Evolutionary conservation across 2,113 vertebrate genomes (phyloP), one percentile per base, ranked within the genome.

Genomic region (Bagarius yarrelli): DNA sequence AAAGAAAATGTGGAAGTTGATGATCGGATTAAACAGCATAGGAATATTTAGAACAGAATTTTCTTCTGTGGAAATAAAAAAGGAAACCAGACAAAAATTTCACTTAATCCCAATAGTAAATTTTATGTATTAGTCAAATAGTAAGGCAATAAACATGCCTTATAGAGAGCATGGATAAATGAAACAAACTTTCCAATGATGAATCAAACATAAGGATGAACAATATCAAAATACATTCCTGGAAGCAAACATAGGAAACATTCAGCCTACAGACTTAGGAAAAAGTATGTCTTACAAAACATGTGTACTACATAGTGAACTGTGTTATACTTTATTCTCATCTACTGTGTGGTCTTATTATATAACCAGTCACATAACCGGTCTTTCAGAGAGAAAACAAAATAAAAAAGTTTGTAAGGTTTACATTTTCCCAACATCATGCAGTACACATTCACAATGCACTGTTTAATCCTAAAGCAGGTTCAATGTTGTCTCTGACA

Each of bases 111-210:
- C n/a, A 56, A 76, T 34, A 82, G 83, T 89, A 85, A 83, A 87
- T 89, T 88, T 87, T 69, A 64, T 12, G 27, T 64, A 44, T 83
- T 84, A 84, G 76, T 52, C 76, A 84, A 76, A 83, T 52, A 27
- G 47, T 79, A 36, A 79, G 78, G 69, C 64, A 83, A 86, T 78
- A 86, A 81, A 84, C 0, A 0, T 47, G 78, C 36, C 81, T 84
- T 87, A 88, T 87, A 86, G 57, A 70, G 70, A 40, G 83, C 47
- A 69, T 79, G 82, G 76, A 81, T 88, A 79, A 89, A 89, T 85
- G 85, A 80, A 88, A 85, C 61, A 80, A 88, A 80, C 83, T 84
- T 80, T 74, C 64, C 15, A 8, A 76, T 25, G 4, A 90, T 89
- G 85, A 89, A 88, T 89, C 83, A 77, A 76, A 56, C 19, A 57